A percentile compares a stretch with the other conserved stretches of the same genome.
phyloP scores from a whole-genome alignment of 2,113 vertebrate genomes.

The Pseudonaja textilis region DNA sequence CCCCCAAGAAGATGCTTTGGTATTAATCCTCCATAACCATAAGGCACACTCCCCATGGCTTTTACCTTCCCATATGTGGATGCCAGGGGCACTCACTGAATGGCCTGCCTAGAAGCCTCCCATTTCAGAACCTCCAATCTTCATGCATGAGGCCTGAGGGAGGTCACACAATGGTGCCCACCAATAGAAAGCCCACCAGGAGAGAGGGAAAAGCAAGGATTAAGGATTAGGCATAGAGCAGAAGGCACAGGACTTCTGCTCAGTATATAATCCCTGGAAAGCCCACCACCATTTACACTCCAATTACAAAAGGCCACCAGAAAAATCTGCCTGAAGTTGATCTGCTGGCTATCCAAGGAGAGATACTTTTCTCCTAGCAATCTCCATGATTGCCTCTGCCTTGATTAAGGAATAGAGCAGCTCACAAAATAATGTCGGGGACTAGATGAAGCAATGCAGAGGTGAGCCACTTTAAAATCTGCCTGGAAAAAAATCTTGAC shows the following conservation, averaged over 20 bases:
- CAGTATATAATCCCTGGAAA: background rate
- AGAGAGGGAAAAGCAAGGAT: background rate
- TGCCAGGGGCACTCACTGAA: background rate
- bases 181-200: background rate
- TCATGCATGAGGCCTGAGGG: background rate
- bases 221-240: background rate
- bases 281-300: background rate
- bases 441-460: background rate
- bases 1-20: background rate
- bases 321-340: background rate
- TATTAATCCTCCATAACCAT: background rate
- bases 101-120: fast-evolving
- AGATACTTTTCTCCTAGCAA: background rate
- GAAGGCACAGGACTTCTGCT: background rate
- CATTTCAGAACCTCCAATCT: conserved; percentile 48
- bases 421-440: background rate
- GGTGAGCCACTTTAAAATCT: background rate
- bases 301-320: background rate
- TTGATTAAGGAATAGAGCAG: background rate
- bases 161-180: conserved; percentile 8
- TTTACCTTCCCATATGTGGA: background rate
- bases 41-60: background rate
- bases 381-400: background rate
- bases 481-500: background rate
- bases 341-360: background rate